Percentiles rank a stretch among this genome's conserved stretches.
These are phyloP conservation scores for Meandrusa payeni DNA, from an alignment of 2,888 invertebrate species.

Conservation along the genomic window DNA sequence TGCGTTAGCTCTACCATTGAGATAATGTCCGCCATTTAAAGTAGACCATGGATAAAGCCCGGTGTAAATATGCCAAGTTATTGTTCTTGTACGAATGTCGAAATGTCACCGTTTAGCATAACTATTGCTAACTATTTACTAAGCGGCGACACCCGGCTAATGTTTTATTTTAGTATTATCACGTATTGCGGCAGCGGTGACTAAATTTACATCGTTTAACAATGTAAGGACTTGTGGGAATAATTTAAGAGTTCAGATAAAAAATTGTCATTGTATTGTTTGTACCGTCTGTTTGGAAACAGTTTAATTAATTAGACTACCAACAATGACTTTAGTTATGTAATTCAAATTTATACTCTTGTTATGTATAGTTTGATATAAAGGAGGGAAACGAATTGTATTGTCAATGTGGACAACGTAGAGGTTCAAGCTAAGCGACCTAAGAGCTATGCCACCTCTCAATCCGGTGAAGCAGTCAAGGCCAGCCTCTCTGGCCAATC, in stretches of 20 bases:
- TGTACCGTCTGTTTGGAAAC: too few species aligned
- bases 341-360: too few species aligned
- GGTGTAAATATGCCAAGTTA: slow-evolving; percentile 21
- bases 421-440: too few species aligned
- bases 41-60: slow-evolving; percentile 25
- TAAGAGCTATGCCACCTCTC: too few species aligned
- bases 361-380: too few species aligned
- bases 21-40: slow-evolving; percentile 22
- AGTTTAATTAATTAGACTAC: too few species aligned
- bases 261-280: slow-evolving; percentile 8
- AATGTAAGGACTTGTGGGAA: slow-evolving; percentile 20
- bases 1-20: slow-evolving; percentile 2
- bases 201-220: slow-evolving; percentile 21
- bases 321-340: too few species aligned
- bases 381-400: too few species aligned
- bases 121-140: slow-evolving; percentile 20
- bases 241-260: slow-evolving; percentile 6
- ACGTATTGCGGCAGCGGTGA: slow-evolving; percentile 17
- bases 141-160: not conserved
- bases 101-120: slow-evolving; percentile 33
- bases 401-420: too few species aligned
- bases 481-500: too few species aligned
- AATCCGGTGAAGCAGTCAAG: too few species aligned
- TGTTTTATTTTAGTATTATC: slow-evolving; percentile 16
- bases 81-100: slow-evolving; percentile 43